Evolutionary conservation across 2,797 vertebrate species (phyloP), one percentile per base, ranked within the genome.

Genomic region (Phaenicophaeus curvirostris): DNA sequence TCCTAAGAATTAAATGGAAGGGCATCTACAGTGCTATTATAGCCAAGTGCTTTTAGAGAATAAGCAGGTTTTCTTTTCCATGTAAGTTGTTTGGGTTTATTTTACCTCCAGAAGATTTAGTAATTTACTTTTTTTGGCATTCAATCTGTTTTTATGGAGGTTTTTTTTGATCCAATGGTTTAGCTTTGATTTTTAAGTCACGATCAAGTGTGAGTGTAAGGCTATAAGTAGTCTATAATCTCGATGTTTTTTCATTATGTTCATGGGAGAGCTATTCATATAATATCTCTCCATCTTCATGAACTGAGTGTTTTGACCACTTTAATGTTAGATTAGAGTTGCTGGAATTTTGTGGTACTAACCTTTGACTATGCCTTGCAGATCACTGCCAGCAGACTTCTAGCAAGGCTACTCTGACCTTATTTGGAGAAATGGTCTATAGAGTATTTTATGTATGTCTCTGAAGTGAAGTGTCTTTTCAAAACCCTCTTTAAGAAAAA

Each of bases 91-190:
- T 87, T 33, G 4, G 15, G 2, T 18, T 51, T 81, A 41, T 93
- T 89, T 54, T 31, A 39, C 25, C 5, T 85, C n/a, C 27, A 39
- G 33, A 91, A 89, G 65, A 85, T 23, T 20, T 85, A 58, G 62
- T 57, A 51, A 88, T 69, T 85, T 92, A 66, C 35, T 85, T 83
- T 74, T 81, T 79, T 95, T 94, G 87, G 85, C 92, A 66, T 88
- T 81, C 30, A 31, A 0, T 73, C 30, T 95, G 69, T 86, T 96
- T 94, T 92, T 83, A 66, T 5, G 5, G 19, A 27, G 6, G 5
- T 10, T 50, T 33, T 63, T 77, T 84, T 37, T 1, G 72, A 82
- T 83, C 46, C 10, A 4, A 20, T 74, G 55, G 41, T 14, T 68
- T 87, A 75, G 37, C 68, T 90, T 91, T 92, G 85, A 65, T 87